Base-by-base conservation (phyloP, 1,140 invertebrate genomes). In the Saccostrea echinata region DNA sequence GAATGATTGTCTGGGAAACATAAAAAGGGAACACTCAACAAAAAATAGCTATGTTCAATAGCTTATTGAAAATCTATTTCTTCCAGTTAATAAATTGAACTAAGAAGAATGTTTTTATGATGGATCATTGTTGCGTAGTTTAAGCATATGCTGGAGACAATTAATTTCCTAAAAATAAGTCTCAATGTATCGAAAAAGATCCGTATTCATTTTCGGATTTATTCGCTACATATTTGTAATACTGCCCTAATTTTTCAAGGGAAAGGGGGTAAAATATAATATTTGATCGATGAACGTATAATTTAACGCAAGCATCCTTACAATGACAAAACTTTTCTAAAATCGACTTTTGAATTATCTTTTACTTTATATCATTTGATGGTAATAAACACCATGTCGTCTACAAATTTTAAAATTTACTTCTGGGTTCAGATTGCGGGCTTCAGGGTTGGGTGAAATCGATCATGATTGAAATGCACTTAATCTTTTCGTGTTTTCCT, bases 1-100 rank as follows among this genome's bases (percentile, higher is more conserved):
- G 68, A 76, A 76, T 76, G 24, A 76, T 76, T 33, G 30, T 30
- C 11, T 76, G 68, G 68, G 68, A 30, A 33, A 76, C 27, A 76
- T 76, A 24, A 76, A 76, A 43, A 76, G 3, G 27, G 68, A 76
- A 33, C 33, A 33, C 27, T 30, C 27, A 12, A 30, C 16, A 33
- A 76, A 76, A 76, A 30, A 33, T 76, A 76, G 68, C 16, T 76
- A 76, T 76, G 16, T 27, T 76, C 64, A 76, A 30, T 76, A 16
- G 68, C 33, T 76, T 30, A 76, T 76, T 76, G 68, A 13, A 33
- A 76, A 76, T 30, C 68, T 30, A 33, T 76, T 27, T 27, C 30
- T 76, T 76, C 30, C 27, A 16, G 11, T 27, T 12, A 76, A 76
- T 76, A 30, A 27, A 76, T 12, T 33, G 13, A 30, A 76, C 11